phyloP scores from a whole-genome alignment of 2,888 invertebrate genomes.

The Apoda limacodes region DNA sequence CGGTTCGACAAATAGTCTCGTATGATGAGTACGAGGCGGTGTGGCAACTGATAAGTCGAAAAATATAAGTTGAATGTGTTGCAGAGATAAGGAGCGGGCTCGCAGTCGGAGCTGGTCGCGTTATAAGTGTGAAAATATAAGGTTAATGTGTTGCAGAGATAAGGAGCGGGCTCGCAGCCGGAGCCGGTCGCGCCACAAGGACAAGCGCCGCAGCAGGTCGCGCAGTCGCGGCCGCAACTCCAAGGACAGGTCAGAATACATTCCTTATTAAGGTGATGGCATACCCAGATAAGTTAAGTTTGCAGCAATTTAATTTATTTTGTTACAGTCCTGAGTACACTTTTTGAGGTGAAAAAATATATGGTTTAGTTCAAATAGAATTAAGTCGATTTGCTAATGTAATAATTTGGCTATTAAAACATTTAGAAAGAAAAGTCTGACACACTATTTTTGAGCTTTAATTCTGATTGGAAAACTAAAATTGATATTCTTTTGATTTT shows the following conservation, averaged over 20 bases:
- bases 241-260: constrained; percentile 45
- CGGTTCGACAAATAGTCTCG: too few species aligned
- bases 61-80: too few species aligned
- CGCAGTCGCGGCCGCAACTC: constrained; percentile 52
- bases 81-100: constrained; percentile 24
- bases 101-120: constrained; percentile 48
- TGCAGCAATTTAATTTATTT: too few species aligned
- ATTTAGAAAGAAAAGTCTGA: not conserved
- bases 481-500: too few species aligned
- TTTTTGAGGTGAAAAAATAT: too few species aligned
- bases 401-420: not conserved
- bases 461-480: too few species aligned
- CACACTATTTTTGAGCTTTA: too few species aligned
- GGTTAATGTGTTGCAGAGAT: constrained; percentile 50
- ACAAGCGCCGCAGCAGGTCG: constrained; percentile 40
- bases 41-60: too few species aligned
- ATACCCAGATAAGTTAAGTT: too few species aligned
- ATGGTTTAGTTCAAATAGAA: not conserved
- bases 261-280: not conserved
- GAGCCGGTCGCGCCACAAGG: constrained; percentile 41
- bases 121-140: too few species aligned
- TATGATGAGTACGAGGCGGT: too few species aligned
- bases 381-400: not conserved
- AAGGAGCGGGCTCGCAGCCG: constrained; percentile 52
- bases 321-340: not conserved